Evolutionary conservation across 2,113 vertebrate genomes (phyloP).

Genomic region (Saiga tatarica): DNA sequence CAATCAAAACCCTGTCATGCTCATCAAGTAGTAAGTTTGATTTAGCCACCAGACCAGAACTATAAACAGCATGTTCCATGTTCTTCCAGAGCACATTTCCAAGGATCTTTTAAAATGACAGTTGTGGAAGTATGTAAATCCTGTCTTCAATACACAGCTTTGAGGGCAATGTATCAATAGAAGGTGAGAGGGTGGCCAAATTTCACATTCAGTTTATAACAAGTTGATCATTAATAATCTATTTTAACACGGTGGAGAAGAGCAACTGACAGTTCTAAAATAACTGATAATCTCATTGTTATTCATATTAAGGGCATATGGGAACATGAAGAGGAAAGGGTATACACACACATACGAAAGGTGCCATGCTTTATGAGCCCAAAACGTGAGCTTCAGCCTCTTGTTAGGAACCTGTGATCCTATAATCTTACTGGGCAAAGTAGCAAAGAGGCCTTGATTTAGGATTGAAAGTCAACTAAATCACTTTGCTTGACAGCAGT

Average conservation of each 20-base stretch:
- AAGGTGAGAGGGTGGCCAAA: constrained; percentile 15
- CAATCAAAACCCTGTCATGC: background rate
- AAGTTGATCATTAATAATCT: background rate
- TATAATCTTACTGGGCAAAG: background rate
- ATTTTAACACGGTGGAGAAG: background rate
- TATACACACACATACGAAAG: background rate
- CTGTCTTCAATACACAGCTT: background rate
- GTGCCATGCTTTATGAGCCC: background rate
- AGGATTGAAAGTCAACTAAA: background rate
- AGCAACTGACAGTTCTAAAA: background rate
- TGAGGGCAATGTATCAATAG: background rate
- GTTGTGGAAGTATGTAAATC: background rate
- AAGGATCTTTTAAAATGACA: constrained; percentile 32
- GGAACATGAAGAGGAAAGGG: background rate
- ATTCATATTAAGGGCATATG: background rate
- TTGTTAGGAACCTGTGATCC: background rate
- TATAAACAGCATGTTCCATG: background rate
- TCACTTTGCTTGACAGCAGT: background rate
- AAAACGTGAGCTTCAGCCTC: background rate
- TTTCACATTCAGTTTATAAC: background rate
- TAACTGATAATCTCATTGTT: background rate
- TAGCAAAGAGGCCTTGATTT: background rate
- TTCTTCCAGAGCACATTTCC: constrained; percentile 1
- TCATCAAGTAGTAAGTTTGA: constrained; percentile 2
- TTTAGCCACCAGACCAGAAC: background rate